These are phyloP conservation scores for Biston stratarius DNA, from an alignment of 2,888 invertebrate species.

Conservation along the genomic window DNA sequence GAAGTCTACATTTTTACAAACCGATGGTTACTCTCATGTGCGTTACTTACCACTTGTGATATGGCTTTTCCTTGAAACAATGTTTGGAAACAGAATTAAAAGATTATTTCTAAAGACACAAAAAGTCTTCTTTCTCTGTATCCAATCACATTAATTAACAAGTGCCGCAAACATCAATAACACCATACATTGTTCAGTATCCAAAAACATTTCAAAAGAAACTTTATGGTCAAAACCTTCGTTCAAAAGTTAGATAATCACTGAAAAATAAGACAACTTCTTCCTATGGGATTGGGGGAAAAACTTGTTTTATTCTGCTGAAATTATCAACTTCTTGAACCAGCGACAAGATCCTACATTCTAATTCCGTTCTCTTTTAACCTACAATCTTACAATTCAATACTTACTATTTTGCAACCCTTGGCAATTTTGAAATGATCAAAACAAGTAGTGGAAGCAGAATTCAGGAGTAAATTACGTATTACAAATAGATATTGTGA, in stretches of 20 bases:
- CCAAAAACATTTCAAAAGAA: background rate
- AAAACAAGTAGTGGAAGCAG: constrained; percentile 33
- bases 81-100: constrained; percentile 4
- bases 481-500: background rate
- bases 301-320: constrained; percentile 2
- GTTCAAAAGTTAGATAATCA: constrained; percentile 9
- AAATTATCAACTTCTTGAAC: constrained; percentile 10
- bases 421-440: constrained; percentile 33
- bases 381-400: constrained; percentile 34
- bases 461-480: constrained; percentile 22
- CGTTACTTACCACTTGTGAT: constrained; percentile 24
- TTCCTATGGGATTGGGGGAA: background rate
- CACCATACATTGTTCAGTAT: background rate
- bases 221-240: background rate
- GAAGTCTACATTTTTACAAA: constrained; percentile 34
- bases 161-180: constrained; percentile 6
- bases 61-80: constrained; percentile 14
- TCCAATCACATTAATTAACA: background rate
- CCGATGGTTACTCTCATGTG: constrained; percentile 26
- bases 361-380: constrained; percentile 21
- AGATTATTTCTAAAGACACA: background rate
- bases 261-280: constrained; percentile 3
- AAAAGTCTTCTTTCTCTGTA: background rate
- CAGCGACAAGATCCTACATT: constrained; percentile 25
- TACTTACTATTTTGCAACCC: constrained; percentile 36